These are phyloP conservation scores for Phaedon cochleariae DNA, from an alignment of 2,888 invertebrate species.

Conservation along the genomic window DNA sequence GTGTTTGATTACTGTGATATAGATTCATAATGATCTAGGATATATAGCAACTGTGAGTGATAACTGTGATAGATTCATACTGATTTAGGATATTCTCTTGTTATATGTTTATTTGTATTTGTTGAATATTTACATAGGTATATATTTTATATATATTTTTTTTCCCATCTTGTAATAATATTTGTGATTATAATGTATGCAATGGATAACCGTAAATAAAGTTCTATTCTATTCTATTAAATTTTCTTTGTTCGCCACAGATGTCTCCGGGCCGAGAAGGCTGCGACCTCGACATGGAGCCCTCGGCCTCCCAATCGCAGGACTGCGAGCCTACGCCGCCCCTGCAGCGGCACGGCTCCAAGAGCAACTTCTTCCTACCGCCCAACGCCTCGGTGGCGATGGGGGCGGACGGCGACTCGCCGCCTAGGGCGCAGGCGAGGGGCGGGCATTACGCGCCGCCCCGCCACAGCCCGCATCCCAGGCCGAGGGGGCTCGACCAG, in stretches of 20 bases:
- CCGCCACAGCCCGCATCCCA: slow-evolving; percentile 82
- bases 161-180: no score
- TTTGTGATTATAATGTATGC: no score
- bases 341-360: slow-evolving; percentile 84
- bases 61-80: no score
- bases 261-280: slow-evolving; percentile 85
- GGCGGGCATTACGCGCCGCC: slow-evolving; percentile 65
- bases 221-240: no score
- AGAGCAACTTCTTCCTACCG: slow-evolving; percentile 87
- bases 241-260: slow-evolving; percentile 64
- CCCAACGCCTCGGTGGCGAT: slow-evolving; percentile 59
- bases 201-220: no score
- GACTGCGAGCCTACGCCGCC: slow-evolving; percentile 94
- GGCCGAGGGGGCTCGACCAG: slow-evolving; percentile 73
- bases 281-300: slow-evolving; percentile 85
- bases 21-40: no score
- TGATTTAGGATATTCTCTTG: no score
- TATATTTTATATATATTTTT: no score
- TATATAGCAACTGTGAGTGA: no score
- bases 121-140: no score
- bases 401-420: slow-evolving; percentile 64
- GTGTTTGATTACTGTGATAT: no score
- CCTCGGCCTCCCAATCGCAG: slow-evolving; percentile 89
- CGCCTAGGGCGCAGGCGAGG: slow-evolving; percentile 43
- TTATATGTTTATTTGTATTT: no score